phyloP scores from a whole-genome alignment of 2,888 invertebrate genomes.

The Masnerella sp. region DNA sequence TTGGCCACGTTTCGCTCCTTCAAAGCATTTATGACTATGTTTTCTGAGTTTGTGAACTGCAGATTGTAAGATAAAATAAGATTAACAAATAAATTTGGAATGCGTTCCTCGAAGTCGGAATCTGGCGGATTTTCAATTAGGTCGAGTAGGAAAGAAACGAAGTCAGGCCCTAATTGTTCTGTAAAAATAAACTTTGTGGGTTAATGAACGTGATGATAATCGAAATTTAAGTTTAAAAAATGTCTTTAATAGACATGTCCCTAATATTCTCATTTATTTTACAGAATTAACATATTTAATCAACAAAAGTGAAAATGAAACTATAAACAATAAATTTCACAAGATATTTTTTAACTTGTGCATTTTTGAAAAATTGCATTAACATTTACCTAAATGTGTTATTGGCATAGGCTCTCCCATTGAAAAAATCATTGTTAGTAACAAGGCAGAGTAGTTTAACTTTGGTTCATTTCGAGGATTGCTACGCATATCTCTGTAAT shows the following conservation, averaged over 20 bases:
- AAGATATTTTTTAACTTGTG: too few relatives aligned
- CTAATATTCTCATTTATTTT: not conserved
- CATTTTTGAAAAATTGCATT: too few relatives aligned
- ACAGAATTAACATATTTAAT: not conserved
- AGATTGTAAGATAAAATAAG: conserved; percentile 93
- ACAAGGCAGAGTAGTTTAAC: conserved; percentile 88
- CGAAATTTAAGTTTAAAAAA: too few relatives aligned
- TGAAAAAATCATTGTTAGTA: conserved; percentile 93
- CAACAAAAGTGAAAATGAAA: not conserved
- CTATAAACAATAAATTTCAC: conserved; percentile 1
- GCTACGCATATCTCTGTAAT: conserved; percentile 85
- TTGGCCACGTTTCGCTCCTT: conserved; percentile 86
- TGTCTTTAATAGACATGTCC: too few relatives aligned
- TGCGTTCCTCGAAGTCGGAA: conserved; percentile 89
- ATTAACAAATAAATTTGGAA: conserved; percentile 90
- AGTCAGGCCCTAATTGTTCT: conserved; percentile 92
- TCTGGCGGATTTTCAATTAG: conserved; percentile 89
- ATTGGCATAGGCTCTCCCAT: conserved; percentile 94
- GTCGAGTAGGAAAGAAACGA: conserved; percentile 88
- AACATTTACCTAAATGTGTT: conserved; percentile 89
- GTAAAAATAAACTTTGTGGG: conserved; percentile 68
- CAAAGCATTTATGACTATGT: conserved; percentile 85
- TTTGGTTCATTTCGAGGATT: conserved; percentile 88
- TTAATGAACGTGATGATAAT: too few relatives aligned
- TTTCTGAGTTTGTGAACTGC: conserved; percentile 86